These are phyloP conservation scores for Hemibagrus guttatus DNA, from an alignment of 2,797 vertebrate species.

Conservation along the genomic window DNA sequence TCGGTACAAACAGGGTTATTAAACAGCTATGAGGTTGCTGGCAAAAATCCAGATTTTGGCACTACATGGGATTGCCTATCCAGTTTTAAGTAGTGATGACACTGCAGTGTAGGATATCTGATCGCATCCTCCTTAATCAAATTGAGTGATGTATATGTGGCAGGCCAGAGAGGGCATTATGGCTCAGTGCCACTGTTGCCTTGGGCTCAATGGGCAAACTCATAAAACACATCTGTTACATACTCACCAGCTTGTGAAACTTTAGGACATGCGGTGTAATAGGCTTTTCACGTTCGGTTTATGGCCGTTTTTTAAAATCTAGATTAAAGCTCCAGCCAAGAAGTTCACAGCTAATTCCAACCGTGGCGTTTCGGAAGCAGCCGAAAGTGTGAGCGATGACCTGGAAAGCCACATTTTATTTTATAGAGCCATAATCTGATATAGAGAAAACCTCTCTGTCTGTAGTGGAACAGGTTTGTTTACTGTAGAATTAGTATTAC, in stretches of 20 bases:
- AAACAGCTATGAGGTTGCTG: slow-evolving; percentile 1
- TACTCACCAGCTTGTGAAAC: slow-evolving; percentile 30
- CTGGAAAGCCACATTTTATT: slow-evolving; percentile 5
- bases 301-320: background rate
- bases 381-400: background rate
- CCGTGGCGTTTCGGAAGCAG: background rate
- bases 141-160: slow-evolving; percentile 45
- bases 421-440: background rate
- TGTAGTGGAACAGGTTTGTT: background rate
- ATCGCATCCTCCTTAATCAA: slow-evolving; percentile 57
- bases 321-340: background rate
- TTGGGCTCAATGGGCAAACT: slow-evolving; percentile 16
- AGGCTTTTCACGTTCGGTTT: slow-evolving; percentile 9
- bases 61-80: slow-evolving; percentile 1
- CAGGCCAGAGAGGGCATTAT: slow-evolving; percentile 22
- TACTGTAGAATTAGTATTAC: background rate
- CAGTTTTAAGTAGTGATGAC: slow-evolving; percentile 14
- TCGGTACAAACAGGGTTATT: background rate
- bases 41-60: slow-evolving; percentile 8
- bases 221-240: slow-evolving; percentile 43
- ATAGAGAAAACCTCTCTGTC: background rate
- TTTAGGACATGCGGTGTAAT: slow-evolving; percentile 15
- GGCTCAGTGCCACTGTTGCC: slow-evolving; percentile 38
- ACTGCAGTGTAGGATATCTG: slow-evolving; percentile 43
- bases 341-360: background rate